Conservation (phyloP, 2,888 invertebrate genomes). For the Plebejus argus region DNA sequence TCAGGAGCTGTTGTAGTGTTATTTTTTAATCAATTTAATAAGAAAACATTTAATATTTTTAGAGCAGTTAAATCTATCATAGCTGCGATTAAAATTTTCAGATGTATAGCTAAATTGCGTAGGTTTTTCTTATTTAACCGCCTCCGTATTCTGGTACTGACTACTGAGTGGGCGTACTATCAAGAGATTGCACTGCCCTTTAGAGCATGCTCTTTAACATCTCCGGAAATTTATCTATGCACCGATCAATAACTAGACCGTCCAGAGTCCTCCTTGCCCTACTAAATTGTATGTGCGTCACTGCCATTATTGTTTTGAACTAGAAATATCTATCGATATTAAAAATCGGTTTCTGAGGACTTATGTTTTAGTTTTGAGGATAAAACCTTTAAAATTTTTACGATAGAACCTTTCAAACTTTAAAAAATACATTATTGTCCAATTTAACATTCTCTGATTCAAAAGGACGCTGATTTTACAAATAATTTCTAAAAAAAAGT, state of each 20-base stretch:
- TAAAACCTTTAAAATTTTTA: background rate
- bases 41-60: background rate
- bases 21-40: background rate
- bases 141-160: background rate
- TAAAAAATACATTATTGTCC: background rate
- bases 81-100: background rate
- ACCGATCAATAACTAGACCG: constrained; percentile 27
- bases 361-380: background rate
- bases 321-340: background rate
- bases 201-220: constrained; percentile 25
- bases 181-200: constrained; percentile 17
- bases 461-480: no score
- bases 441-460: no score
- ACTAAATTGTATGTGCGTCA: constrained; percentile 15
- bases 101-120: background rate
- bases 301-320: background rate
- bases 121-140: background rate
- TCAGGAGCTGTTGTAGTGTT: no score
- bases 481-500: no score
- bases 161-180: background rate
- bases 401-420: no score
- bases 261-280: constrained; percentile 2
- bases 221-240: constrained; percentile 26
- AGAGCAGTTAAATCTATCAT: background rate
- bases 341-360: background rate